phyloP scores from a whole-genome alignment of 2,113 vertebrate species.

The Phaethon lepturus region DNA sequence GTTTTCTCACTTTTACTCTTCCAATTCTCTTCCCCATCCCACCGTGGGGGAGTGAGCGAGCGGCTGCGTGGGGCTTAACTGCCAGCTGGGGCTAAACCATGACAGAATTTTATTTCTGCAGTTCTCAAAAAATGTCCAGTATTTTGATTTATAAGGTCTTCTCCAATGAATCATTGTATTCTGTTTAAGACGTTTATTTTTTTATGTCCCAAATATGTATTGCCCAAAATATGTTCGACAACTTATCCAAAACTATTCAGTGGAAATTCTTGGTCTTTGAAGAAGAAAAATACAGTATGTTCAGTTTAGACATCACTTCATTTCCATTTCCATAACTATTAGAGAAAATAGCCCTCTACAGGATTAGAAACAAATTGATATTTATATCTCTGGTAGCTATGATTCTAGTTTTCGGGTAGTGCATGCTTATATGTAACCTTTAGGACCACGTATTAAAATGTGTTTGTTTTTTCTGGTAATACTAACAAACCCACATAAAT shows the following conservation, averaged over 20 bases:
- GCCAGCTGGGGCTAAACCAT: too few species aligned
- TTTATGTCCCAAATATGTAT: not conserved
- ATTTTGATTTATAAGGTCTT: not conserved
- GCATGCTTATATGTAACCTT: not conserved
- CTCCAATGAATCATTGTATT: not conserved
- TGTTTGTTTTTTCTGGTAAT: not conserved
- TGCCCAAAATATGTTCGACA: not conserved
- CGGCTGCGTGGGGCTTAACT: too few species aligned
- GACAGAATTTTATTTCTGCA: not conserved
- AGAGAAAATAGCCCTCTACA: not conserved
- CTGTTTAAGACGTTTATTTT: not conserved
- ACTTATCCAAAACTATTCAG: not conserved
- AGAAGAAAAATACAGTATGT: not conserved
- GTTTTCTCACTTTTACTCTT: too few species aligned
- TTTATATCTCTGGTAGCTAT: not conserved
- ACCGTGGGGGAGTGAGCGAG: too few species aligned
- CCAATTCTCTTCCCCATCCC: too few species aligned
- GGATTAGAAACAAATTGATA: conserved; percentile 31
- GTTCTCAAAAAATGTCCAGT: not conserved
- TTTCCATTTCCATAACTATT: not conserved
- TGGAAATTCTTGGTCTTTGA: not conserved
- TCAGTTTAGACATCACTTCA: not conserved
- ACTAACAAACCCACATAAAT: not conserved
- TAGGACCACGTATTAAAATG: not conserved
- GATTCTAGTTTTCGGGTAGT: not conserved